Evolutionary conservation across 2,113 vertebrate genomes (phyloP).

Genomic region (Rhabdornis inornatus): DNA sequence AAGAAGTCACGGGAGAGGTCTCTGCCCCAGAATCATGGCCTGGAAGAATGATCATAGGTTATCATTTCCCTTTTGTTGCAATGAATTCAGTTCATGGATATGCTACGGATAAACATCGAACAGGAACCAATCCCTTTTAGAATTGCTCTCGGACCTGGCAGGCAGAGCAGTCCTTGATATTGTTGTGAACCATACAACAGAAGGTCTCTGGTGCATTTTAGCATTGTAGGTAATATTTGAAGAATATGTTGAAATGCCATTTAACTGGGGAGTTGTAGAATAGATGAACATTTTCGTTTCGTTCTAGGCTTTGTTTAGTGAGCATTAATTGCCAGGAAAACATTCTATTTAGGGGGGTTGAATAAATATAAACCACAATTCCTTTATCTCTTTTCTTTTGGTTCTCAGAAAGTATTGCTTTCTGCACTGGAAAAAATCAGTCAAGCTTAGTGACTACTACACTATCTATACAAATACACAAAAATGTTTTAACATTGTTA

Average conservation of each 20-base stretch:
- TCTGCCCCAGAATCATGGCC: constrained; percentile 18
- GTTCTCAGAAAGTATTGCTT: background rate
- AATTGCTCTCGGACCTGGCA: constrained; percentile 16
- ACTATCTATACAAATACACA: background rate
- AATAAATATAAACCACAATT: background rate
- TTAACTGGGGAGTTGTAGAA: background rate
- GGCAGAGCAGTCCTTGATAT: background rate
- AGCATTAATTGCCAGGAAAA: background rate
- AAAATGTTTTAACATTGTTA: background rate
- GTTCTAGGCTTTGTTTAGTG: background rate
- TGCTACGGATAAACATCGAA: constrained; percentile 17
- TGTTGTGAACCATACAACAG: background rate
- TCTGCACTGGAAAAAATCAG: background rate
- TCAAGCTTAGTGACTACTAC: background rate
- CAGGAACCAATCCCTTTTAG: constrained; percentile 35
- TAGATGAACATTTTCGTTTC: background rate
- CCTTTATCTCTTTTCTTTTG: background rate
- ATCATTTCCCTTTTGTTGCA: constrained; percentile 41
- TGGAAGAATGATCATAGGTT: constrained; percentile 43
- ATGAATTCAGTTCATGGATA: constrained; percentile 21
- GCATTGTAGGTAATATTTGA: background rate
- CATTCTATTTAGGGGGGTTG: background rate
- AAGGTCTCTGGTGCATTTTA: background rate
- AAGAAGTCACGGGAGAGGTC: constrained; percentile 22
- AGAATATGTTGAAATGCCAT: background rate